Base-by-base conservation (phyloP, 2,113 vertebrate species). In the Andinoacara biseriatus region DNA sequence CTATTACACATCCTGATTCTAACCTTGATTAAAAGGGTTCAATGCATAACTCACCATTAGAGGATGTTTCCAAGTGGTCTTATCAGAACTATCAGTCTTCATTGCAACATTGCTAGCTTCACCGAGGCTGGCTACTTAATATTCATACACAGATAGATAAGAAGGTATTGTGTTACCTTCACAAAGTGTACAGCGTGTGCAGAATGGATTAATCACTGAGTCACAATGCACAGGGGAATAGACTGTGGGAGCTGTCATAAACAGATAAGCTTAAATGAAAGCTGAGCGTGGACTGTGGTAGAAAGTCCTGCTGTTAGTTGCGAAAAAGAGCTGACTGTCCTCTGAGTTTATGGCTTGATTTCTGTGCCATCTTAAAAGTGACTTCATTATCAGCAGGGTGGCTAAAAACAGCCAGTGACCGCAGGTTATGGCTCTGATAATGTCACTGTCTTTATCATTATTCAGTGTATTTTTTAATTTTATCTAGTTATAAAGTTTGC, bases 191-290 rank as follows among this genome's bases (percentile, higher is more conserved):
- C 78, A 38, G 60, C 8, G 18, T 75, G 82, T 80, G 74, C 81
- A 74, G 65, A 80, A 91, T 74, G 84, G 82, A 91, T 93, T 90
- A 87, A 92, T 87, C 79, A 86, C 82, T 7, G 79, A 87, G 79
- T 76, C 78, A 76, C 84, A 83, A 82, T 58, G 57, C 87, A 80
- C 76, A 13, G 57, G 81, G 80, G 86, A 83, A 40, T 58, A 74
- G 82, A 59, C 59, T 35, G 78, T 46, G 82, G 80, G 46, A 67
- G 82, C 81, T 84, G 80, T 88, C 84, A 87, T 61, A 85, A 90
- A 87, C 80, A 58, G 83, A 89, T 76, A 81, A 80, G 81, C 74
- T 54, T 35, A 81, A 87, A 89, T 82, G 54, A 87, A 88, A 87
- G 78, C 57, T 56, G 63, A 60, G 65, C 3, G 2, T 56, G 78